These are phyloP conservation scores for Macaria liturata DNA, from an alignment of 2,888 invertebrate species.

Conservation along the genomic window DNA sequence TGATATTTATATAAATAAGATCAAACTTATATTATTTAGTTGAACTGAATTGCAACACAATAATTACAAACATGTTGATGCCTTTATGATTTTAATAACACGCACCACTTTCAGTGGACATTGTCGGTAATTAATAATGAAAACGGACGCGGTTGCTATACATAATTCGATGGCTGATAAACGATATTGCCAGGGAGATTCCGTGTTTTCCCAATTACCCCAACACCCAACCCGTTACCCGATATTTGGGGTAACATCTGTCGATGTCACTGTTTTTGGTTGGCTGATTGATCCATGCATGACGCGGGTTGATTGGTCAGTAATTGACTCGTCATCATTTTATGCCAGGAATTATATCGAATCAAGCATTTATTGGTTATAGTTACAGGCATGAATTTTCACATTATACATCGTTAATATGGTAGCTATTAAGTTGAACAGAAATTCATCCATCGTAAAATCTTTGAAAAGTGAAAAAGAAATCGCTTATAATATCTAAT, in stretches of 20 bases:
- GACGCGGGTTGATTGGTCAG: constrained; percentile 4
- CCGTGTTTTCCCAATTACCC: constrained; percentile 8
- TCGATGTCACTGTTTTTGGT: constrained; percentile 7
- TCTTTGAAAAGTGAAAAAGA: too few relatives aligned
- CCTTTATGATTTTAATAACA: too few relatives aligned
- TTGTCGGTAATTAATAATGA: constrained; percentile 32
- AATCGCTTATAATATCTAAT: too few relatives aligned
- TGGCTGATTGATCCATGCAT: constrained; percentile 9
- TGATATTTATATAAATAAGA: too few relatives aligned
- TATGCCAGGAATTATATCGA: constrained; percentile 1
- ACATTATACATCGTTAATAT: too few relatives aligned
- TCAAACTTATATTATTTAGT: too few relatives aligned
- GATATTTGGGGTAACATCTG: constrained; percentile 33
- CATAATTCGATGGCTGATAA: constrained; percentile 43
- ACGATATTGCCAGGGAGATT: constrained; percentile 23
- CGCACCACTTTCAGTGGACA: too few relatives aligned
- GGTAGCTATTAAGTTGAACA: too few relatives aligned
- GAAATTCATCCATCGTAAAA: too few relatives aligned
- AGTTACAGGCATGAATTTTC: too few relatives aligned
- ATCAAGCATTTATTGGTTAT: not conserved
- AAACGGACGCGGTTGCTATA: constrained; percentile 40
- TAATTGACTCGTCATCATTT: constrained; percentile 2
- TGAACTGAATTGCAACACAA: too few relatives aligned
- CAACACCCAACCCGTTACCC: constrained; percentile 18
- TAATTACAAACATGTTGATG: too few relatives aligned